Evolutionary conservation across 1,140 invertebrate species (phyloP).

Genomic region (Cardiocondyla obscurior): DNA sequence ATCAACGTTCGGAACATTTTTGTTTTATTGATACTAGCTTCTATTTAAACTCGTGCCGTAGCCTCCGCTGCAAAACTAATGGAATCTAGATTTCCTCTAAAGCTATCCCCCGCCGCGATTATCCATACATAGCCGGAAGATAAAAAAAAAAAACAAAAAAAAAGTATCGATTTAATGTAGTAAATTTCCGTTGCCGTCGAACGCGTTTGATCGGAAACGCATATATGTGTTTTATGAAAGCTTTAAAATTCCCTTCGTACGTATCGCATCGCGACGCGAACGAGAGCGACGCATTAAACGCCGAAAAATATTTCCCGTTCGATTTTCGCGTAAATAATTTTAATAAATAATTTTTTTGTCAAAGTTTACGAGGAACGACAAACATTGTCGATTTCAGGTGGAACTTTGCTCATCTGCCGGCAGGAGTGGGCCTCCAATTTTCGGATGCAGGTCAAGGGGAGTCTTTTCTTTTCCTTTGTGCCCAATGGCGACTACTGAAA

Average conservation of each 20-base stretch:
- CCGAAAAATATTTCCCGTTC: not conserved
- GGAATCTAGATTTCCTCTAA: constrained; percentile 5
- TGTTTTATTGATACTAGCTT: constrained; percentile 17
- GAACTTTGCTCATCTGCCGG: not conserved
- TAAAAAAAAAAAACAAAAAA: too few species aligned
- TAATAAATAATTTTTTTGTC: not conserved
- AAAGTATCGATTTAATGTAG: not conserved
- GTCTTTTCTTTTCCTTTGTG: constrained; percentile 45
- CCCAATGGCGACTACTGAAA: constrained; percentile 38
- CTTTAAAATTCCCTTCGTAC: not conserved
- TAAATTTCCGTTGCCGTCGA: not conserved
- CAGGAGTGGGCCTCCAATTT: constrained; percentile 23
- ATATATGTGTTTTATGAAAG: not conserved
- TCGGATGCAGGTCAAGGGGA: constrained; percentile 51
- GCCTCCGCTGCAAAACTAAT: constrained; percentile 6
- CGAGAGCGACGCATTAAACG: not conserved
- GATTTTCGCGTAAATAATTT: not conserved
- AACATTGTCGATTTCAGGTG: not conserved
- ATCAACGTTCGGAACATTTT: constrained; percentile 14
- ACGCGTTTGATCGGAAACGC: not conserved
- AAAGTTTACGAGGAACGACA: not conserved
- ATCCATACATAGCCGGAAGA: not conserved
- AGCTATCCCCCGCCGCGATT: not conserved
- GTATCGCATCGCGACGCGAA: not conserved
- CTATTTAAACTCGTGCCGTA: constrained; percentile 1